Percentiles rank a stretch among this genome's conserved stretches.
These are phyloP conservation scores for Polyommatus icarus DNA, from an alignment of 2,888 invertebrate genomes.

Conservation along the genomic window DNA sequence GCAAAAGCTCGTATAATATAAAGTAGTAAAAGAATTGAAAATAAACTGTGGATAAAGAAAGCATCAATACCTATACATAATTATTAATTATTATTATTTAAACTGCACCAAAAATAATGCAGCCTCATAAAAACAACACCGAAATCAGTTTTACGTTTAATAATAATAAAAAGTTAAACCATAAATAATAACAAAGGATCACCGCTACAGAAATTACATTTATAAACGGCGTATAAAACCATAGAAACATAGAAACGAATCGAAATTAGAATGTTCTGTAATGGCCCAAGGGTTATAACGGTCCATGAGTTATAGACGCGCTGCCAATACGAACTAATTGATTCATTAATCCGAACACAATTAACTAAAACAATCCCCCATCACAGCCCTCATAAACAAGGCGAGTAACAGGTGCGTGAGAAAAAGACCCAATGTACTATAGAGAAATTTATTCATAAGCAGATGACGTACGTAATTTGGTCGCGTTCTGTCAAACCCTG, in stretches of 20 bases:
- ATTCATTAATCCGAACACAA: conserved; percentile 26
- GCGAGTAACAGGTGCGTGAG: conserved; percentile 71
- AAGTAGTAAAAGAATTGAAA: not conserved
- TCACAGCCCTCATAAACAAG: conserved; percentile 23
- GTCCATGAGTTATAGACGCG: conserved; percentile 23
- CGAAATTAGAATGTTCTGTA: conserved; percentile 28
- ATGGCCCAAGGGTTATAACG: conserved; percentile 27
- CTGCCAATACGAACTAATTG: conserved; percentile 20
- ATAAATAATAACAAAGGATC: conserved; percentile 4
- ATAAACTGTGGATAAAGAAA: not conserved
- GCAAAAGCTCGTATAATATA: too few species aligned
- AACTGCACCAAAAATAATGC: not conserved
- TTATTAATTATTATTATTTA: not conserved
- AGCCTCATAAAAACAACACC: conserved; percentile 23
- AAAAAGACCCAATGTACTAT: conserved; percentile 59
- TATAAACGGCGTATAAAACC: conserved; percentile 28
- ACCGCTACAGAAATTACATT: conserved; percentile 15
- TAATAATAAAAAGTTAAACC: conserved; percentile 14
- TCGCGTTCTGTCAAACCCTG: not conserved
- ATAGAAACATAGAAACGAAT: conserved; percentile 13
- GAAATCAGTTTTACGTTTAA: conserved; percentile 19
- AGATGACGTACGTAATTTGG: not conserved
- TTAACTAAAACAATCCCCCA: conserved; percentile 27
- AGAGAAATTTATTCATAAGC: conserved; percentile 39
- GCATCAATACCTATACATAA: too few species aligned